Evolutionary conservation across 1,140 invertebrate genomes (phyloP), one percentile per base, ranked within the genome.

Genomic region (Proales similis): DNA sequence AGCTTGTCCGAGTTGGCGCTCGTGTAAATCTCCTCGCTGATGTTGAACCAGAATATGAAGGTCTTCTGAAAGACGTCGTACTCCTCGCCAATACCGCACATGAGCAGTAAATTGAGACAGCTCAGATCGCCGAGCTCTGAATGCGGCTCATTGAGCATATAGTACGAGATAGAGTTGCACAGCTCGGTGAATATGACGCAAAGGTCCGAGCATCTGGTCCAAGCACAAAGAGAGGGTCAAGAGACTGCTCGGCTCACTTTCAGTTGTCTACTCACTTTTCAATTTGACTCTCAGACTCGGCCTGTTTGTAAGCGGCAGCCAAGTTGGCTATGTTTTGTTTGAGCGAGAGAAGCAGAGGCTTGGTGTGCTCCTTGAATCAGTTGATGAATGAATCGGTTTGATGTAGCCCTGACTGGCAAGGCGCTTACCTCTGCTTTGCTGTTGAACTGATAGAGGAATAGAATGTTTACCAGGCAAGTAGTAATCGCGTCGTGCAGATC

Each of bases 11-110:
- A 57, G 64, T 82, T 83, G 69, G 92, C 86, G 67, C 84, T 84
- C 67, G 89, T 85, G 72, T 94, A 96, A 0, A 98, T 74, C 67
- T 87, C 84, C 78, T 98, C 93, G 9, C 91, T 94, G 36, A 97
- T 74, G 30, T 87, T 80, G 75, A 93, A 95, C 94, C 94, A 98
- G 48, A 97, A 80, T 73, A 90, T 88, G 71, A 97, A 98, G 3
- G 91, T 94, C 63, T 95, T 90, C 76, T 94, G 90, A 26, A 90
- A 88, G 33, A 98, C 86, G 74, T 90, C 90, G 79, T 93, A 97
- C 75, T 97, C 90, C 75, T 95, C 90, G 80, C 97, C 90, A 0
- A 89, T 88, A 33, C 90, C 87, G 78, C 92, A 94, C 6, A 86
- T 83, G 9, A 97, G 77, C 27, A 94, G 83, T 67, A 93, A 78